Evolutionary conservation across 30 jellyfish, hydroid and myxozoan species (phyloP).

Genomic region (Clytia hemisphaerica): DNA sequence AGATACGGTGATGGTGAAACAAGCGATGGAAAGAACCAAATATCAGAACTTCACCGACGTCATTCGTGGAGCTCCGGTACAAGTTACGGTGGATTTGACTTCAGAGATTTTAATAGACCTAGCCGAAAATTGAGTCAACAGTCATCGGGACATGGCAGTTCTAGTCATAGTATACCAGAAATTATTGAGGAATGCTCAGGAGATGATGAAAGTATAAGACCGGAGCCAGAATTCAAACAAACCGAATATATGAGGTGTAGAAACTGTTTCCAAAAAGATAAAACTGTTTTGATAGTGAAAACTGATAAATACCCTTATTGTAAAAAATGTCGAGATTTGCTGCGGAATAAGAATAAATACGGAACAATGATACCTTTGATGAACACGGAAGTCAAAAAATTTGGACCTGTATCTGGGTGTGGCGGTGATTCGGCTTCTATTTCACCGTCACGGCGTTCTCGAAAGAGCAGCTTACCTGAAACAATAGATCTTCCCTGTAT

Average conservation of each 20-base stretch:
- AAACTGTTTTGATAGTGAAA: too few relatives aligned
- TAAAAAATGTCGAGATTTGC: too few relatives aligned
- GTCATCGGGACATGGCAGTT: background rate
- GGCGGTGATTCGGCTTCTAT: too few relatives aligned
- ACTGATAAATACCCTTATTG: too few relatives aligned
- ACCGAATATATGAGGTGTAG: too few relatives aligned
- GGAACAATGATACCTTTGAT: too few relatives aligned
- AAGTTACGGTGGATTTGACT: background rate
- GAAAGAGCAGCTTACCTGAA: constrained; percentile 12
- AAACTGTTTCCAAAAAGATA: too few relatives aligned
- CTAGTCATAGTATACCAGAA: constrained; percentile 7
- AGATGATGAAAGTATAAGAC: constrained; percentile 22
- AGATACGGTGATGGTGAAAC: too few relatives aligned
- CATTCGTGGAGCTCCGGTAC: constrained; percentile 20
- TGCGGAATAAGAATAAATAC: too few relatives aligned
- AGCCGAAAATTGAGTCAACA: constrained; percentile 1
- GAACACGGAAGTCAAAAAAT: background rate
- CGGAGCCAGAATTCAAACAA: too few relatives aligned
- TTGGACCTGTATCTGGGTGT: constrained; percentile 1
- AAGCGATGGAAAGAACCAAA: too few relatives aligned
- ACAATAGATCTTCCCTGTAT: constrained; percentile 4
- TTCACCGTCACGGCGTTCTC: constrained; percentile 6
- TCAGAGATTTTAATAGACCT: background rate
- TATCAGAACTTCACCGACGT: background rate
- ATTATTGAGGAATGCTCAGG: constrained; percentile 16